Evolutionary conservation across 2,113 vertebrate species (phyloP), one percentile per base, ranked within the genome.

Genomic region (Typhlomys cinereus): DNA sequence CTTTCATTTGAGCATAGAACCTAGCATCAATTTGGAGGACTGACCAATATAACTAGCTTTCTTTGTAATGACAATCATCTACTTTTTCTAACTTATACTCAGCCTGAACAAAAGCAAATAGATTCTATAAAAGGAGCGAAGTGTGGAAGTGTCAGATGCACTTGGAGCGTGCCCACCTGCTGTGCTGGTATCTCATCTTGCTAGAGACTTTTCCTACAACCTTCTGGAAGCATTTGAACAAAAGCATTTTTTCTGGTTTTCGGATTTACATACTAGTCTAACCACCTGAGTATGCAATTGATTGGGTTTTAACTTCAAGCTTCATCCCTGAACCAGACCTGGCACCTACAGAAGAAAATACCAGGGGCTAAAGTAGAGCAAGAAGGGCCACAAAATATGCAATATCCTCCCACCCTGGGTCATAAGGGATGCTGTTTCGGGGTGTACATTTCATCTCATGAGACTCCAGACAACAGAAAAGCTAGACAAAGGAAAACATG

Each of bases 231-330:
- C 95, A 70, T 86, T 96, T 92, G 93, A 93, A 97, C 61, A 18
- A 96, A 97, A 94, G 85, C 93, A 94, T 97, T 97, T 64, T 97
- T 97, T 95, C 97, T 97, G 96, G 89, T 92, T 98, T 98, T 97
- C 94, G 94, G 96, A 95, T 96, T 96, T 93, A 92, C 97, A 95
- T 95, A 95, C 93, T 95, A 95, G 78, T 78, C 89, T 96, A 86
- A 96, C 94, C 97, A 96, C 97, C 96, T 93, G 62, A 78, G 84
- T 90, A 96, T 95, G 93, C 94, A 94, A 93, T 90, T 78, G 94
- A 92, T 96, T 96, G 95, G 88, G 91, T 91, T 98, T 96, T 95
- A 95, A 93, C 74, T 1, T 46, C 85, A 93, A 94, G 95, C 90
- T 96, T 87, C 89, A 91, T 94, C 95, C 96, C 36, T 66, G 92